These are phyloP conservation scores for Indri indri DNA, from an alignment of 2,113 vertebrate species.

Conservation along the genomic window DNA sequence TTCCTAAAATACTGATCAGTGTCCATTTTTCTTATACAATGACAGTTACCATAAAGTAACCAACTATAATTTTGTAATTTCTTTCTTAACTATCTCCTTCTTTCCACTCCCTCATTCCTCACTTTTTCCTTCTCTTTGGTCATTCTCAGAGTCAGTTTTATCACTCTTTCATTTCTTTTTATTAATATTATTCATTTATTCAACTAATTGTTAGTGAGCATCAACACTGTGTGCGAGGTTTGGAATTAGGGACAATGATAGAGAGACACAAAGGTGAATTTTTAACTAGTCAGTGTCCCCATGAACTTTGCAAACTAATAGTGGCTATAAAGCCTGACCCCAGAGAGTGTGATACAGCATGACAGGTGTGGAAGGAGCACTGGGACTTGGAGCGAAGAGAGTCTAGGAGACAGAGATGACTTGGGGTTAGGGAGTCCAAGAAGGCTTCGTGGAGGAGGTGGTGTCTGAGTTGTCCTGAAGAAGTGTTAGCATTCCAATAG, in stretches of 20 bases:
- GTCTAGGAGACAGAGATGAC: background rate
- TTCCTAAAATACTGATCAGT: background rate
- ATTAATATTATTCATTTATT: background rate
- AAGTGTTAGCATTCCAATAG: background rate
- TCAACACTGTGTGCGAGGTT: background rate
- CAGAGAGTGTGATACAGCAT: background rate
- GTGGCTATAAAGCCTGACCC: background rate
- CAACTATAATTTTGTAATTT: background rate
- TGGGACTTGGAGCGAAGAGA: background rate
- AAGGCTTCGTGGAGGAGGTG: background rate
- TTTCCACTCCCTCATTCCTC: background rate
- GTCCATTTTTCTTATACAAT: background rate
- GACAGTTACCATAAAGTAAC: background rate
- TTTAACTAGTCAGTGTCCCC: background rate
- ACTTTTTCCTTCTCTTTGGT: background rate
- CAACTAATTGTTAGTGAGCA: background rate
- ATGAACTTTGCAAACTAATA: background rate
- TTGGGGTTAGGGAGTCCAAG: background rate
- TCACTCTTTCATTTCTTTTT: background rate
- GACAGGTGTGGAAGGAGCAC: background rate
- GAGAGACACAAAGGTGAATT: background rate
- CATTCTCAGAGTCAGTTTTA: background rate
- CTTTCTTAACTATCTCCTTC: background rate
- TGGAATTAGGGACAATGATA: background rate
- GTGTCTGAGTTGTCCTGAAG: background rate